These are phyloP conservation scores for Macquaria australasica DNA, from an alignment of 2,113 vertebrate species.

Conservation along the genomic window DNA sequence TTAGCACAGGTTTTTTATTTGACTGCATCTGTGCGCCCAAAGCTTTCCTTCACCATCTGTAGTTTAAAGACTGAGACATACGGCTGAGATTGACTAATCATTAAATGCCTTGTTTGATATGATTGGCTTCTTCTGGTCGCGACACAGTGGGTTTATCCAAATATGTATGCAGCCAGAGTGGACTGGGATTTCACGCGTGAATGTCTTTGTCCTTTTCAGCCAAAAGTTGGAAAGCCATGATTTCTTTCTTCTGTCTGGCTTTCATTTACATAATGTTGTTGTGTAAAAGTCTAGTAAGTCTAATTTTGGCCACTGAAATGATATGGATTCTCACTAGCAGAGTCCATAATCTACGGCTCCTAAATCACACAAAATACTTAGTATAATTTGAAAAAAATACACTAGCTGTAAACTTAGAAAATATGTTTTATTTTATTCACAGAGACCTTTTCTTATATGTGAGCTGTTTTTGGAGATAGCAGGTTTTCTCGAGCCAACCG, in stretches of 20 bases:
- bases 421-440: too few species aligned
- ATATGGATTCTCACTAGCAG: background rate
- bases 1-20: background rate
- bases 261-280: conserved; percentile 53
- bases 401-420: too few species aligned
- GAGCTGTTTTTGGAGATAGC: background rate
- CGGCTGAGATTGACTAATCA: conserved; percentile 31
- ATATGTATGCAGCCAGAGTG: conserved; percentile 26
- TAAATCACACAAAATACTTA: background rate
- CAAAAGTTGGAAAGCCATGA: conserved; percentile 9
- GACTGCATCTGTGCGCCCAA: background rate
- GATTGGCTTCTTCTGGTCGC: conserved; percentile 38
- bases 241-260: conserved; percentile 29
- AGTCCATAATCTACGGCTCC: background rate
- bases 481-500: background rate
- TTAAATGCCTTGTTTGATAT: conserved; percentile 61
- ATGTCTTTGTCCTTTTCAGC: conserved; percentile 19
- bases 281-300: conserved; percentile 16
- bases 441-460: background rate
- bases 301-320: conserved; percentile 5
- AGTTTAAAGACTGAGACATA: conserved; percentile 13
- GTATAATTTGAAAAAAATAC: background rate
- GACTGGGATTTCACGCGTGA: conserved; percentile 49
- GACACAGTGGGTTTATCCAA: conserved; percentile 43
- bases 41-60: conserved; percentile 16